phyloP scores from a whole-genome alignment of 2,888 invertebrate genomes.

The Zaprionus obscuricornis region DNA sequence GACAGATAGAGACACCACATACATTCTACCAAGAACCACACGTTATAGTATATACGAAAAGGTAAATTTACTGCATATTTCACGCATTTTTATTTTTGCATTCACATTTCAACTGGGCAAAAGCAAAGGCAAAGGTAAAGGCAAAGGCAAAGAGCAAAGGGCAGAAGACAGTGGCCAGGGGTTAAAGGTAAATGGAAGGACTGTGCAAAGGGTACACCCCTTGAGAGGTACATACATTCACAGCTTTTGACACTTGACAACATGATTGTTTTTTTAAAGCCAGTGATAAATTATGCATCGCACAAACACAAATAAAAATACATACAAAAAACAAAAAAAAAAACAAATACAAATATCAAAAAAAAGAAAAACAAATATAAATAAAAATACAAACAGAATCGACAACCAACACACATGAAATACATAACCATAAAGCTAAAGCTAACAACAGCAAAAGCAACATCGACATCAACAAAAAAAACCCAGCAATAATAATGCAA shows the following conservation, averaged over 20 bases:
- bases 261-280: constrained; percentile 73
- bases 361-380: constrained; percentile 21
- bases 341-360: constrained; percentile 19
- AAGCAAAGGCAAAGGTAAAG: too few species aligned
- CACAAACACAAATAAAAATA: constrained; percentile 30
- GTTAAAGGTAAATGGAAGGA: too few species aligned
- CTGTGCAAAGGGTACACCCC: too few species aligned
- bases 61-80: constrained; percentile 71
- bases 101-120: constrained; percentile 33
- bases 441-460: background rate
- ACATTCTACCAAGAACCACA: constrained; percentile 26
- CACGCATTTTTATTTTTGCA: constrained; percentile 69
- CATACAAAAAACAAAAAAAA: constrained; percentile 15
- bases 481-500: background rate
- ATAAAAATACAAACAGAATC: too few species aligned
- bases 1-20: background rate
- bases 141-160: background rate
- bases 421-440: too few species aligned
- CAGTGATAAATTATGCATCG: constrained; percentile 72
- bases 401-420: too few species aligned
- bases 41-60: constrained; percentile 45
- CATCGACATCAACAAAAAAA: constrained; percentile 22
- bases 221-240: constrained; percentile 36
- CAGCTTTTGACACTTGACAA: constrained; percentile 75
- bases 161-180: background rate